These are phyloP conservation scores for Lampris megalopsis DNA, from an alignment of 2,113 vertebrate genomes.

Conservation along the genomic window DNA sequence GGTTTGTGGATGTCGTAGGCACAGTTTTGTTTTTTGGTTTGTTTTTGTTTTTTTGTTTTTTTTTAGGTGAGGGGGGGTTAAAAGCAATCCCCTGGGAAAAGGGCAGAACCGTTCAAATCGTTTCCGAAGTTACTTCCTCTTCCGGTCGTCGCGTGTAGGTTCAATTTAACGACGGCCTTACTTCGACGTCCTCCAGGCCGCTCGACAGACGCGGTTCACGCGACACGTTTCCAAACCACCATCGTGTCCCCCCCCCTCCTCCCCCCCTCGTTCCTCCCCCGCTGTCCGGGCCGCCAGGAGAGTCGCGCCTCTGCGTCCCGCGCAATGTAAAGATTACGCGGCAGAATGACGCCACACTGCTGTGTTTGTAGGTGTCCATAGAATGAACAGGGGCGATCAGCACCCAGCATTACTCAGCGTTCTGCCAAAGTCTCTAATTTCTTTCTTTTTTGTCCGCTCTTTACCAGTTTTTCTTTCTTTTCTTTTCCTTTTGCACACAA, in stretches of 20 bases:
- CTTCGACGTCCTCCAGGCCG: neutral
- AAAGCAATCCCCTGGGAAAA: slow-evolving; percentile 11
- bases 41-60: slow-evolving; percentile 1
- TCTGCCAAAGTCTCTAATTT: slow-evolving; percentile 74
- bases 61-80: no score
- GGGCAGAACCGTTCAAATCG: slow-evolving; percentile 44
- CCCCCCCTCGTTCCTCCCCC: slow-evolving; percentile 28
- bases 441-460: slow-evolving; percentile 43
- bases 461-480: slow-evolving; percentile 5
- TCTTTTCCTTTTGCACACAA: slow-evolving; percentile 27
- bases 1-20: slow-evolving; percentile 4
- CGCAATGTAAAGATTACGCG: slow-evolving; percentile 63
- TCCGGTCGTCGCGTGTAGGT: slow-evolving; percentile 22
- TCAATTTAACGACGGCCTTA: slow-evolving; percentile 11
- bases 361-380: slow-evolving; percentile 25
- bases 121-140: slow-evolving; percentile 52
- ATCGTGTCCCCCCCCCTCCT: neutral
- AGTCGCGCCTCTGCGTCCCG: slow-evolving; percentile 47
- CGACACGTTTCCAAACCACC: slow-evolving; percentile 6
- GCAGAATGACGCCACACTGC: slow-evolving; percentile 38
- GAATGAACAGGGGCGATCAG: slow-evolving; percentile 53
- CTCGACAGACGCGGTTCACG: slow-evolving; percentile 4
- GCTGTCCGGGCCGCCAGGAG: slow-evolving; percentile 15
- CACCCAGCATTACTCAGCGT: slow-evolving; percentile 67
- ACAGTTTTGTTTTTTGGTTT: slow-evolving; percentile 1